These are phyloP conservation scores for Leucophenga maculata DNA, from an alignment of 2,888 invertebrate genomes.

Conservation along the genomic window DNA sequence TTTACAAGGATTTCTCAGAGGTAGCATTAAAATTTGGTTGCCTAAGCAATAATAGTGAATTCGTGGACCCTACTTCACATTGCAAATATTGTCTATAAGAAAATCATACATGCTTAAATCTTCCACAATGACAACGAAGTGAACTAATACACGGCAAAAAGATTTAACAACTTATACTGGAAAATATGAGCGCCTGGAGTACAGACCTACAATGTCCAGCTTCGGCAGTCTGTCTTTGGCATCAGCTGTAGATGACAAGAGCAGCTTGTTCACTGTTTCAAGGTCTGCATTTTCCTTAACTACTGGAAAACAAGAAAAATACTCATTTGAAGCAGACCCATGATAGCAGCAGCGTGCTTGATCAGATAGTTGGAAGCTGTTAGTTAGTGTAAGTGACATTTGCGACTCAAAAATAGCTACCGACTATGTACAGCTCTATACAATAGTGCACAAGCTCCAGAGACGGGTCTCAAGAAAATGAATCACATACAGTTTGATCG, in stretches of 20 bases:
- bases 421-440: slow-evolving; percentile 77
- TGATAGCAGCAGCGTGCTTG: slow-evolving; percentile 78
- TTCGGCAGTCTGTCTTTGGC: slow-evolving; percentile 89
- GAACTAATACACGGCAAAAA: slow-evolving; percentile 81
- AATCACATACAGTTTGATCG: slow-evolving; percentile 52
- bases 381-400: slow-evolving; percentile 76
- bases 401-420: slow-evolving; percentile 77
- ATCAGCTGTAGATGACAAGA: slow-evolving; percentile 76
- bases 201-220: slow-evolving; percentile 86
- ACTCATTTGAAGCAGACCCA: slow-evolving; percentile 85
- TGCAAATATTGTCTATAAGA: slow-evolving; percentile 82
- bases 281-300: slow-evolving; percentile 77
- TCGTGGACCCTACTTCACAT: slow-evolving; percentile 85
- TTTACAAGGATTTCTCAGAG: slow-evolving; percentile 85
- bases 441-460: slow-evolving; percentile 80
- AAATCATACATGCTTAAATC: slow-evolving; percentile 87
- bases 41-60: slow-evolving; percentile 88
- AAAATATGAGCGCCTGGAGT: slow-evolving; percentile 82
- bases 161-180: slow-evolving; percentile 85
- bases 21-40: slow-evolving; percentile 84
- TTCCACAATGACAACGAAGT: slow-evolving; percentile 90
- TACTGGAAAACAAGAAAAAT: slow-evolving; percentile 71
- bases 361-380: slow-evolving; percentile 84
- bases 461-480: slow-evolving; percentile 69
- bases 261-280: slow-evolving; percentile 80